These are phyloP conservation scores for Aegithalos caudatus DNA, from an alignment of 2,113 vertebrate genomes.

Conservation along the genomic window DNA sequence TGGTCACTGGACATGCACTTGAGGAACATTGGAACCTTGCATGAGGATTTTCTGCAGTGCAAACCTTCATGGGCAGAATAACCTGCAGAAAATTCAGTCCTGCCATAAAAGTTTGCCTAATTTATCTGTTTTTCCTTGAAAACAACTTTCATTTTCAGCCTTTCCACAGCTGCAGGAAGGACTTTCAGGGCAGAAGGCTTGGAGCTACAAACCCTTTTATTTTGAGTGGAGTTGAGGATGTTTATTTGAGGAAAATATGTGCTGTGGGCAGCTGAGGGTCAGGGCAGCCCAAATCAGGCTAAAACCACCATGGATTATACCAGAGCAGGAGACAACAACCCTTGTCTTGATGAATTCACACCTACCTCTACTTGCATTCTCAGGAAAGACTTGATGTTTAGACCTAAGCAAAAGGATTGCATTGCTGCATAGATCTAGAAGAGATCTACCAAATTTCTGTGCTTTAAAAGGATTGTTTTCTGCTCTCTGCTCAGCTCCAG, in stretches of 20 bases:
- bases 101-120: neutral
- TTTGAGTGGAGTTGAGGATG: neutral
- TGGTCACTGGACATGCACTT: accelerated
- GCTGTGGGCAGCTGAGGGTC: too few species aligned
- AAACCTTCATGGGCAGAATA: neutral
- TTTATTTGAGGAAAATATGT: neutral
- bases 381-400: neutral
- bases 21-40: neutral
- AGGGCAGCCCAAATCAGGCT: too few species aligned
- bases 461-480: neutral
- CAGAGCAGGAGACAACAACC: neutral
- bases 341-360: neutral
- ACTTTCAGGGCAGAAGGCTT: neutral
- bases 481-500: neutral
- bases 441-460: neutral
- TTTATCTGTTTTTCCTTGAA: neutral
- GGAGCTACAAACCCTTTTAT: neutral
- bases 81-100: neutral
- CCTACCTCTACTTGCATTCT: neutral
- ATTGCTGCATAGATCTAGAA: neutral
- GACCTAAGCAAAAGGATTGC: neutral
- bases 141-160: neutral
- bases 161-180: neutral
- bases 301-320: neutral
- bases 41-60: neutral